Evolutionary conservation across 2,113 vertebrate genomes (phyloP), one percentile per base, ranked within the genome.

Genomic region (Takifugu bimaculatus): DNA sequence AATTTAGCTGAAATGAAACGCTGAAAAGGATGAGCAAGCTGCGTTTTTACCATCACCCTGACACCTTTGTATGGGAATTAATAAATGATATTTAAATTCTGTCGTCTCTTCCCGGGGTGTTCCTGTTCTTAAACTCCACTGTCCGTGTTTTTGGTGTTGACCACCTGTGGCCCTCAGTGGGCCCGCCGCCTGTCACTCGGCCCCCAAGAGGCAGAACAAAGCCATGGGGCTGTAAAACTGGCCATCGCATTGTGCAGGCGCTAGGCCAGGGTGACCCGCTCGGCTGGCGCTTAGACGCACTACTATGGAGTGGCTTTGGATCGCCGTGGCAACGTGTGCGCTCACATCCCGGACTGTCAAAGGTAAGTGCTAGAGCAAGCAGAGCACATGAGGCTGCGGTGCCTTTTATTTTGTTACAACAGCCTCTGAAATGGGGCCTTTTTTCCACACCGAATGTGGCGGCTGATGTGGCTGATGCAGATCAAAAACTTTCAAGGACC

Each of bases 351-450:
- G 68, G 78, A 77, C 81, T 78, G 87, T 88, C 77, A 86, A 89
- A 85, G 89, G 91, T 91, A 90, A 88, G 89, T 87, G 83, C 87
- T 87, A 39, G 84, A 87, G 84, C 68, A 78, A 75, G 65, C 77
- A 67, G 10, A 67, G 63, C 77, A 70, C 5, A 43, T 63, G 62
- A 58, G 83, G n/a, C 56, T 15, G 63, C 35, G 9, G 65, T 54
- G 50, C 28, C 74, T 68, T 2, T 51, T 26, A 69, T 57, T 67
- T 54, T 68, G 74, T 78, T 67, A 7, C 4, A 45, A 26, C 45
- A 45, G 57, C 49, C 54, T 59, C 49, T 71, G 49, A 66, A 67
- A 70, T 50, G 0, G 49, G 56, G 60, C 68, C 57, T 62, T 49
- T 47, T n/a, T 51, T 44, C 53, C 15, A 26, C 15, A 48, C 13